Conservation (phyloP, 1,140 invertebrate species). For the Chelonus insularis region DNA sequence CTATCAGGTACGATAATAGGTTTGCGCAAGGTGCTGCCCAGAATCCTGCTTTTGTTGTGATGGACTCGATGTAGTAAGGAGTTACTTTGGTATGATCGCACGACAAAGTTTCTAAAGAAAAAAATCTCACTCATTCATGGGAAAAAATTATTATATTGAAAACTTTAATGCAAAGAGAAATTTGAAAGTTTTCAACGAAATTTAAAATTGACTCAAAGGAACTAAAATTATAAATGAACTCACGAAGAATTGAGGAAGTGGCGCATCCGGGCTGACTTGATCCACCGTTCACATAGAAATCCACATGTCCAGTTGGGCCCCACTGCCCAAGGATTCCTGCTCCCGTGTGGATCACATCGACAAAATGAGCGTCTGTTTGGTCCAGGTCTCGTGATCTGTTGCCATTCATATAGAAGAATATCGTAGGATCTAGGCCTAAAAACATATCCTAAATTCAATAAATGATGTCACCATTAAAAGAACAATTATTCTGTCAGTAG, state of each 20-base stretch:
- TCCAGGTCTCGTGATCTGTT: conserved; percentile 82
- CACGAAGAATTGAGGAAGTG: conserved; percentile 77
- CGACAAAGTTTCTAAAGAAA: conserved; percentile 73
- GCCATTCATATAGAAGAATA: conserved; percentile 77
- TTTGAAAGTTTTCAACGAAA: conserved; percentile 3
- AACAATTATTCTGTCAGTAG: neutral
- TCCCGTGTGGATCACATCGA: conserved; percentile 87
- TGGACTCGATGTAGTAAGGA: conserved; percentile 85
- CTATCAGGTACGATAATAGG: conserved; percentile 77
- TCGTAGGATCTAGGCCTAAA: conserved; percentile 80
- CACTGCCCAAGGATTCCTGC: conserved; percentile 82
- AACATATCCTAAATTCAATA: conserved; percentile 21
- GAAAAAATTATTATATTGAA: conserved; percentile 5
- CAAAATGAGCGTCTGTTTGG: conserved; percentile 80
- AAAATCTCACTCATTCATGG: conserved; percentile 25
- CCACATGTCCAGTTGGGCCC: conserved; percentile 84
- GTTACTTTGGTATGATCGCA: conserved; percentile 88
- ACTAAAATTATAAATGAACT: conserved; percentile 58
- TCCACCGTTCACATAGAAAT: conserved; percentile 89
- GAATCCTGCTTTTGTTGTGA: conserved; percentile 75
- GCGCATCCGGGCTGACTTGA: conserved; percentile 85
- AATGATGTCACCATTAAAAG: no score
- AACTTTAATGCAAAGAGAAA: conserved; percentile 8
- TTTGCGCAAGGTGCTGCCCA: conserved; percentile 82
- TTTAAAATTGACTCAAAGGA: no score